phyloP scores from a whole-genome alignment of 2,113 vertebrate species.

The Ardeotis arabs region DNA sequence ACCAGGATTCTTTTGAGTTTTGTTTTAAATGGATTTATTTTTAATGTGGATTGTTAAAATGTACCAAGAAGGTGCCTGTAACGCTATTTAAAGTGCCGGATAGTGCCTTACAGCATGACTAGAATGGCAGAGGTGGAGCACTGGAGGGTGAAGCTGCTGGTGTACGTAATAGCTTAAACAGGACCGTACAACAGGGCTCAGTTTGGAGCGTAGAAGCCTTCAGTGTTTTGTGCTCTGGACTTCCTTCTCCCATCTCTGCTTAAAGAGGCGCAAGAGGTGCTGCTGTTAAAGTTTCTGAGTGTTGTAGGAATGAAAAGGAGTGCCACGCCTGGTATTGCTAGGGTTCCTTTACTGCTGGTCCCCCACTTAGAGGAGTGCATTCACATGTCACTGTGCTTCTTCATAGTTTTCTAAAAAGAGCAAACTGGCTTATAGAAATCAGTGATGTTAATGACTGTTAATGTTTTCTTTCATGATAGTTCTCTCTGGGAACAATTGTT shows the following conservation, averaged over 20 bases:
- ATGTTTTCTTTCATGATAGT: neutral
- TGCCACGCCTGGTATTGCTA: neutral
- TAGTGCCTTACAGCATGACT: neutral
- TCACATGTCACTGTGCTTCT: neutral
- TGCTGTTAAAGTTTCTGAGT: neutral
- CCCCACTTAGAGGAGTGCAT: neutral
- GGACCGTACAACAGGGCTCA: fast-evolving
- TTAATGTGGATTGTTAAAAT: neutral
- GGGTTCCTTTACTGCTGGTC: neutral
- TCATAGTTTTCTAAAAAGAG: neutral
- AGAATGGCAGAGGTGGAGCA: neutral
- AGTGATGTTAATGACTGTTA: neutral
- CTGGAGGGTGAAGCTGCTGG: neutral
- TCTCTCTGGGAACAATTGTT: neutral
- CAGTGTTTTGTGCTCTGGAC: neutral
- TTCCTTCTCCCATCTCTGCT: neutral
- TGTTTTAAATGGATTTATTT: neutral
- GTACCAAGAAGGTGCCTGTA: neutral
- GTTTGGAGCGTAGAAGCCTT: neutral
- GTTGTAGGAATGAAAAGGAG: neutral
- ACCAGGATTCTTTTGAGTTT: neutral
- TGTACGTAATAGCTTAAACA: neutral
- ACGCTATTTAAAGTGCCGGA: neutral
- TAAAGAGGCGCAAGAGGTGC: neutral
- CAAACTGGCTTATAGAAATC: neutral